Evolutionary conservation across 2,797 vertebrate species (phyloP).

Genomic region (Platyrinchus mystaceus): DNA sequence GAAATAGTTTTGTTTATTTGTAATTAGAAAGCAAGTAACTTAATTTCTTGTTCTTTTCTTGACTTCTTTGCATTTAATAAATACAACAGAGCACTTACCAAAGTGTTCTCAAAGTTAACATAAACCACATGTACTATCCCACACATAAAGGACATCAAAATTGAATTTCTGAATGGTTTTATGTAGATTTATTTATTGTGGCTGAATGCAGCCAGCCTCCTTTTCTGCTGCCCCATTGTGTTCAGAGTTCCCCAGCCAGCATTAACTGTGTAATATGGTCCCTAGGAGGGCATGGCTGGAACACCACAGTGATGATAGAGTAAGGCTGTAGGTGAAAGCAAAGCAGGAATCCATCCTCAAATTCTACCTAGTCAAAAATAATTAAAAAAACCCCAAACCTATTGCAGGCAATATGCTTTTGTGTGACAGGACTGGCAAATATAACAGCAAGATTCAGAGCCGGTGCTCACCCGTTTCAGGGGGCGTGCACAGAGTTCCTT

Average conservation of each 20-base stretch:
- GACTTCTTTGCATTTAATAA: constrained; percentile 5
- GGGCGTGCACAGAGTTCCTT: background rate
- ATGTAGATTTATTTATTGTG: background rate
- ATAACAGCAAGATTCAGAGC: background rate
- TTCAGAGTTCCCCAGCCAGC: background rate
- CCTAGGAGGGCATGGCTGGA: background rate
- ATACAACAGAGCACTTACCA: background rate
- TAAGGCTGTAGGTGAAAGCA: background rate
- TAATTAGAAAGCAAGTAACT: constrained; percentile 29
- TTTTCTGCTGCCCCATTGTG: background rate
- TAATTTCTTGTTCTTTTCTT: constrained; percentile 20
- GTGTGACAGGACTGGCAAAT: background rate
- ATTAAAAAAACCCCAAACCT: background rate
- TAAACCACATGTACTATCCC: constrained; percentile 5
- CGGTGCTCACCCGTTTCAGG: fast-evolving
- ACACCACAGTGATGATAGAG: fast-evolving
- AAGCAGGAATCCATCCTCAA: background rate
- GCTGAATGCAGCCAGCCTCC: background rate
- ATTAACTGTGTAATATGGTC: fast-evolving
- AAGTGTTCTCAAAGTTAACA: background rate
- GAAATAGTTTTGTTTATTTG: constrained; percentile 29
- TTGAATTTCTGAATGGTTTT: background rate
- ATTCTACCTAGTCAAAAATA: background rate
- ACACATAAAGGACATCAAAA: background rate
- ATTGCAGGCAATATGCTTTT: background rate